Base-by-base conservation (phyloP, 2,113 vertebrate species). In the Rhagologus leucostigma region DNA sequence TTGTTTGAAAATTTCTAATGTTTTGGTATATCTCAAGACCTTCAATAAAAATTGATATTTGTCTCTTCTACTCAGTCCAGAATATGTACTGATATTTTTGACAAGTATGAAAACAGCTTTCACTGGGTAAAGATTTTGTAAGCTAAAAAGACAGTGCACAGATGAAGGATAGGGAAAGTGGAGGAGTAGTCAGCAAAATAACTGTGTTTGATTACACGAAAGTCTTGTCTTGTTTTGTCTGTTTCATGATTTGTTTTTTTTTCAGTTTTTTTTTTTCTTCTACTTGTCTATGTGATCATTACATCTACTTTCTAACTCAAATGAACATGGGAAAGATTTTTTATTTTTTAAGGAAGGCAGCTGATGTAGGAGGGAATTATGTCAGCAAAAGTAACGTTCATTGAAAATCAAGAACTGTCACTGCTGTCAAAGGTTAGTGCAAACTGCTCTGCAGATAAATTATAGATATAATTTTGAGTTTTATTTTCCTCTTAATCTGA, bases 91-190 rank as follows among this genome's bases (percentile, higher is more conserved):
- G 39, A 50, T 21, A 55, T 67, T 93, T 94, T 90, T 91, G 82
- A 88, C 70, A 93, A 87, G 33, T 73, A 79, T 63, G 59, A 76
- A 97, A 91, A 87, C 24, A 91, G 77, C 65, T 88, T 91, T 87
- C 62, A 37, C 65, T 79, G 69, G 19, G 30, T 91, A 83, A 77
- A 63, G 46, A 69, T 88, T 85, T 91, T 86, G 32, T 52, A 93
- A 67, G 42, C 63, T 73, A 84, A 76, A 29, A 77, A 77, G 75
- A 62, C 63, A 56, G 81, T 10, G 17, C 42, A 84, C 67, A 94
- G 90, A 70, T 74, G 63, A 95, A 77, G 29, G 27, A 74, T 13
- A 41, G 15, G 35, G 26, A 91, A 85, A 90, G 56, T 78, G 73
- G 77, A 94, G 64, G 82, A 93, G 33, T 80, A 90, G 47, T 13